Conservation (phyloP, 2,888 invertebrate species). For the Ligdia adustata region DNA sequence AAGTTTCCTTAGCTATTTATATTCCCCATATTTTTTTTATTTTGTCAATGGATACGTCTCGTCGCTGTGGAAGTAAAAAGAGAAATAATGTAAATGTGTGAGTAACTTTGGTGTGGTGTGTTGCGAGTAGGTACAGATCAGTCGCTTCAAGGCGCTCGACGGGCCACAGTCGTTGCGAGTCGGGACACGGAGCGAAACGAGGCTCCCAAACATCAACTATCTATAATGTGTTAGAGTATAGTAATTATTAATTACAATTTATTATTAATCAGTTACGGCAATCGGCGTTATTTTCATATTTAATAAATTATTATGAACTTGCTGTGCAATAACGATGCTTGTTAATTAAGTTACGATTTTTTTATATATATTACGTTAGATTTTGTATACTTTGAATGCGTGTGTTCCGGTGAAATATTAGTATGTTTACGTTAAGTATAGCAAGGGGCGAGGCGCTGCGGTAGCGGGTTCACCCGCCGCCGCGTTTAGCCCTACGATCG, state of each 20-base stretch:
- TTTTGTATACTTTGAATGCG: conserved; percentile 52
- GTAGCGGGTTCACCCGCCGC: not conserved
- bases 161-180: conserved; percentile 15
- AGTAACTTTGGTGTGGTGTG: conserved; percentile 22
- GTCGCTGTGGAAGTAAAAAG: conserved; percentile 14
- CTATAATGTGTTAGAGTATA: conserved; percentile 27
- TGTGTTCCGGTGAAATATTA: conserved; percentile 50
- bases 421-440: conserved; percentile 21
- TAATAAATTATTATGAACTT: conserved; percentile 76
- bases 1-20: conserved; percentile 4
- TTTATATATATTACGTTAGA: conserved; percentile 46
- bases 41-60: conserved; percentile 3
- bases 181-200: conserved; percentile 19
- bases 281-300: conserved; percentile 68
- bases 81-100: conserved; percentile 16
- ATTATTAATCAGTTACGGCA: conserved; percentile 32
- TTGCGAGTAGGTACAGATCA: no score
- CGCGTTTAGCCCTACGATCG: not conserved
- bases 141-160: not conserved
- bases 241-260: conserved; percentile 33
- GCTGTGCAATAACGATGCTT: conserved; percentile 81
- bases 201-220: conserved; percentile 30
- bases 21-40: conserved; percentile 3
- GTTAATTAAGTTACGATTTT: conserved; percentile 77
- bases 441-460: conserved; percentile 14